Evolutionary conservation across 2,888 invertebrate species (phyloP), one percentile per base, ranked within the genome.

Genomic region (Clanis bilineata): DNA sequence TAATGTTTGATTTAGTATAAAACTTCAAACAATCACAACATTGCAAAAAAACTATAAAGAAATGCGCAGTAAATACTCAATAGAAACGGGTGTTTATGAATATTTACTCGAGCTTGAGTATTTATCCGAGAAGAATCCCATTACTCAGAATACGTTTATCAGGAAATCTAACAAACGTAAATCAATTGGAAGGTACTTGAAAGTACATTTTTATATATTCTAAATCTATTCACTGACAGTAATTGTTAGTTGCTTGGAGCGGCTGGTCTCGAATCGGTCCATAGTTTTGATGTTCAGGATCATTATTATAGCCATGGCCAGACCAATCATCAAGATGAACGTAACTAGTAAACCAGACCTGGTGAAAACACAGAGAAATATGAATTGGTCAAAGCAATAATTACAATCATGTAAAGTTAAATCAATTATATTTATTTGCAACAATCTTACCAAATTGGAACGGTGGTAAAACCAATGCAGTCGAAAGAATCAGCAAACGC

Each of bases 221-320:
- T 7, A 12, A 38, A 18, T 62, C 71, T 76, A 97, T 78, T 97
- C 97, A 70, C 93, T 93, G 56, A 95, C 94, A 55, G 95, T 95
- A 71, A 98, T 95, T 18, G 96, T 96, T 57, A 99, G 95, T 65
- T 97, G 96, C 88, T 98, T 99, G 78, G 97, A 97, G 80, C 98
- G 97, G 60, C 97, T 97, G 87, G 97, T 99, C 88, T 99, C 99
- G 86, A 99, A 99, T 75, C 97, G 94, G 86, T 99, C 99, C 95
- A 98, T 98, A 28, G 98, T 97, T 82, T 96, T 97, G 74, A 99
- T 98, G 82, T 97, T 97, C 92, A 97, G 93, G 68, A 99, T 95
- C 95, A 98, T 97, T 15, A 94, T 90, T 59, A 99, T 92, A 5
- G 97, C 98, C 82, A 96, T 94, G 18, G 95, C 93, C 64, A 99